Conservation (phyloP, 2,888 invertebrate species). For the Silvanus unidentatus region DNA sequence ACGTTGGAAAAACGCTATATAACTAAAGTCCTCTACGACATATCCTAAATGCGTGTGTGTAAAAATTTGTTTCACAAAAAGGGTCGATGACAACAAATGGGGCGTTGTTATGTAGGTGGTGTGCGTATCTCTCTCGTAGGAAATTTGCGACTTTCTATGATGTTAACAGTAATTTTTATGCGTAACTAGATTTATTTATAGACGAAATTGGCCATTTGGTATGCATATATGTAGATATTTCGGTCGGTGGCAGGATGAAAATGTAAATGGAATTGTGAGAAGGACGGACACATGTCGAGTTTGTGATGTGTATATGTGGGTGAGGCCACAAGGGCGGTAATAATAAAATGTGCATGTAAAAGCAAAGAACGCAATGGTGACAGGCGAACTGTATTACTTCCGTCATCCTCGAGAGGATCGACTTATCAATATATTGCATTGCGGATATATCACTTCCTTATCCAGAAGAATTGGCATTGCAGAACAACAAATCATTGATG, state of each 20-base stretch:
- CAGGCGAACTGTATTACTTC: conserved; percentile 34
- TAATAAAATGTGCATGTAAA: conserved; percentile 9
- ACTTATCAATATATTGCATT: conserved; percentile 35
- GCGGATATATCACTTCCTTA: conserved; percentile 32
- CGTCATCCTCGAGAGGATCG: conserved; percentile 32
- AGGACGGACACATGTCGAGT: background rate
- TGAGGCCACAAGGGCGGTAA: background rate
- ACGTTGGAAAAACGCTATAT: background rate
- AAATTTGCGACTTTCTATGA: too few species aligned
- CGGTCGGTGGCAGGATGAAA: too few species aligned
- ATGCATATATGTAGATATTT: too few species aligned
- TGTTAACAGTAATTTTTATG: too few species aligned
- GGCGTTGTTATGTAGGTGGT: too few species aligned
- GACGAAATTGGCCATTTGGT: too few species aligned
- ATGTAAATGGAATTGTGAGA: background rate
- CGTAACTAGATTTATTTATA: too few species aligned
- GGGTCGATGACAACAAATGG: background rate
- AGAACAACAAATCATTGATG: conserved; percentile 26
- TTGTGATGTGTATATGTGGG: too few species aligned
- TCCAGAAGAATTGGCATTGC: conserved; percentile 22
- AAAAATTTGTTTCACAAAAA: background rate
- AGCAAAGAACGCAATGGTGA: conserved; percentile 22
- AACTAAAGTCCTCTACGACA: background rate
- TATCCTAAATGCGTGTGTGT: background rate
- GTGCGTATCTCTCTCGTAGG: too few species aligned